These are phyloP conservation scores for Sorex maritimensis DNA, from an alignment of 2,797 vertebrate genomes.

Conservation along the genomic window DNA sequence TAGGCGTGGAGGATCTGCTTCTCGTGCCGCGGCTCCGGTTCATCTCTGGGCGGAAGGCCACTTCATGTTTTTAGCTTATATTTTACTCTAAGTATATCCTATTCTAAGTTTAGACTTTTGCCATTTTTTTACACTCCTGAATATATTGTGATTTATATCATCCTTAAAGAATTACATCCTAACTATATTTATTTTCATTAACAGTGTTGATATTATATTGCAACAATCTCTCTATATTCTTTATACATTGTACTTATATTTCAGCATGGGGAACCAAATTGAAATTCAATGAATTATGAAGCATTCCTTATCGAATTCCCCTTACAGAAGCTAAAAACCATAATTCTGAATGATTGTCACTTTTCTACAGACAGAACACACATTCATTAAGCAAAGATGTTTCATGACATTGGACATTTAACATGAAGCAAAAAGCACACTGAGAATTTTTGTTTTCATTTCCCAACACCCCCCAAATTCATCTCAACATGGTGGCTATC, in stretches of 20 bases:
- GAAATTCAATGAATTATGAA: slow-evolving; percentile 27
- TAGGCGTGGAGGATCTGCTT: too few relatives aligned
- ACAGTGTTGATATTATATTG: not conserved
- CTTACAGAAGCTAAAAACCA: not conserved
- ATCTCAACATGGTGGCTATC: not conserved
- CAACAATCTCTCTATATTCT: slow-evolving; percentile 15
- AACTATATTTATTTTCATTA: slow-evolving; percentile 59
- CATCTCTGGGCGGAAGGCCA: too few relatives aligned
- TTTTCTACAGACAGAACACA: not conserved
- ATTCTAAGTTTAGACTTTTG: slow-evolving; percentile 7
- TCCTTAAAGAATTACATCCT: slow-evolving; percentile 40
- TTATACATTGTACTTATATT: slow-evolving; percentile 29
- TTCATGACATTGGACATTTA: not conserved
- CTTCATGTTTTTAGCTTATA: not conserved
- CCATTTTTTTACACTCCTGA: not conserved
- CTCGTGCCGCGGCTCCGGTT: too few relatives aligned
- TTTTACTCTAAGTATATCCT: not conserved
- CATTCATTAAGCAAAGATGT: not conserved
- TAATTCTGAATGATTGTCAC: not conserved
- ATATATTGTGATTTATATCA: slow-evolving; percentile 66
- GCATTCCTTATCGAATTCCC: not conserved
- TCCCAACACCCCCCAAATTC: not conserved
- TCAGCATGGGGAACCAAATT: slow-evolving; percentile 12
- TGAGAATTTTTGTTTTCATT: not conserved
- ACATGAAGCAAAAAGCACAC: not conserved